These are phyloP conservation scores for Pan troglodytes DNA, from an alignment of 2,113 vertebrate species.

Conservation along the genomic window NHGRI_mPanTro3-v2.1_pri NC_072409.2:7051001-7051500, in stretches of 20 bases:
- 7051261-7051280: too few species aligned
- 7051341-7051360: background rate
- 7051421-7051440: accelerated
- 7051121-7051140: background rate
- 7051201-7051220: background rate
- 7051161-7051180: background rate
- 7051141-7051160: background rate
- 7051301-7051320: background rate
- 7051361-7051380: background rate
- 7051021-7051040: background rate
- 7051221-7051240: too few species aligned
- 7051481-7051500: background rate
- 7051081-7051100: background rate
- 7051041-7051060: background rate
- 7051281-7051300: background rate
- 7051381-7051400: background rate
- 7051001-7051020: accelerated
- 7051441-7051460: background rate
- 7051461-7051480: too few species aligned
- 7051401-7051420: background rate
- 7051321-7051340: background rate
- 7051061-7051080: background rate
- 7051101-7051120: background rate
- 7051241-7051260: background rate
- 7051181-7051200: background rate